Conservation (phyloP, 2,888 invertebrate species). For the Aphidoletes aphidimyza region DNA sequence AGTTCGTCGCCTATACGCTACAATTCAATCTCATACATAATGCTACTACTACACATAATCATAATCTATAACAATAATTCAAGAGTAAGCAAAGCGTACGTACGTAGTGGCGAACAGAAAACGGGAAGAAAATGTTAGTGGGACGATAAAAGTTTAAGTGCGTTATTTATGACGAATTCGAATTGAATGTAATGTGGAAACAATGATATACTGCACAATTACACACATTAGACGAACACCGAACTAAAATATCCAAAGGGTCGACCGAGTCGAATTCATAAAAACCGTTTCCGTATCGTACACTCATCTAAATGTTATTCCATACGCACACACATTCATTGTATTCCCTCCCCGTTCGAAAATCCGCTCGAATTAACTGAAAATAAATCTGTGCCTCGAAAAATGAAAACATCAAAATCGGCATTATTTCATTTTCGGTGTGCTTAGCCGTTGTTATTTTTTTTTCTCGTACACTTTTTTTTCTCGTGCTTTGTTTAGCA, state of each 20-base stretch:
- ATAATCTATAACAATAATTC: conserved; percentile 21
- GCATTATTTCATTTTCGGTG: conserved; percentile 52
- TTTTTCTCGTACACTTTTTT: not conserved
- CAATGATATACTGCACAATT: conserved; percentile 38
- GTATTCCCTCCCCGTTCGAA: not conserved
- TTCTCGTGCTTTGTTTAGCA: not conserved
- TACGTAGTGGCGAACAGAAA: not conserved
- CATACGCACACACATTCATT: too few species aligned
- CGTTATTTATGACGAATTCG: conserved; percentile 52
- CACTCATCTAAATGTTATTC: not conserved
- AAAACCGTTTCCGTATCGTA: not conserved
- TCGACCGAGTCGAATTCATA: not conserved
- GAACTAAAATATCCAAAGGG: not conserved
- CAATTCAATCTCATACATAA: not conserved
- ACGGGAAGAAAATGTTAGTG: conserved; percentile 18
- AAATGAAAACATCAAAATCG: conserved; percentile 40
- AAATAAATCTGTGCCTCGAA: conserved; percentile 48
- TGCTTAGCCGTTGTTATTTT: conserved; percentile 24
- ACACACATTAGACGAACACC: conserved; percentile 10
- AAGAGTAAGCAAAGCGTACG: not conserved
- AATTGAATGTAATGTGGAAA: conserved; percentile 20
- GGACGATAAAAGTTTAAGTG: conserved; percentile 52
- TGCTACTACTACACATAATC: not conserved
- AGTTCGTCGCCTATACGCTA: conserved; percentile 32
- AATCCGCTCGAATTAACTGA: conserved; percentile 14